Conservation (phyloP, 1,140 invertebrate genomes). For the Leptinotarsa defecta region DNA sequence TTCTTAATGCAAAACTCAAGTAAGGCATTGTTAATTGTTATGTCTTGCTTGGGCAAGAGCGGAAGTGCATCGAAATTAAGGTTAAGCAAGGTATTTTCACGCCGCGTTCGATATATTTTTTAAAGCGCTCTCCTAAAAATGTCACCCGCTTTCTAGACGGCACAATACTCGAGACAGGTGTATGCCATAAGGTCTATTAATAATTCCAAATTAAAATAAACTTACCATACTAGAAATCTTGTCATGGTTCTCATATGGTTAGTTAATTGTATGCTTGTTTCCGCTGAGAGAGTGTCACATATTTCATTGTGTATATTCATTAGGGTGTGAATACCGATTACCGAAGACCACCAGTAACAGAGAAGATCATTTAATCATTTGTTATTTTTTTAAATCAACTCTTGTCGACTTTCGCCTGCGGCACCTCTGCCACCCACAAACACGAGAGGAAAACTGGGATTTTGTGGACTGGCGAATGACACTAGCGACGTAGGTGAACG, state of each 20-base stretch:
- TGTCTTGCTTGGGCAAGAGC: slow-evolving; percentile 5
- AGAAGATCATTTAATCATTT: background rate
- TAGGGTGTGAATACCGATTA: background rate
- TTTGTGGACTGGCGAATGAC: background rate
- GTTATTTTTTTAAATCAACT: background rate
- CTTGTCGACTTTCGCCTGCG: background rate
- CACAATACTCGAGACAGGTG: background rate
- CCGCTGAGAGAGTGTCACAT: background rate
- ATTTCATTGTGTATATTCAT: slow-evolving; percentile 3
- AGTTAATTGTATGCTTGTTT: background rate
- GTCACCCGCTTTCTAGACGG: background rate
- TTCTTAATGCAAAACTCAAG: background rate
- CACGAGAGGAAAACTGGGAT: background rate
- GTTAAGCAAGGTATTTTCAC: background rate
- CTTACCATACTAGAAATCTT: slow-evolving; percentile 2
- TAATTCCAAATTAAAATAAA: slow-evolving; percentile 3
- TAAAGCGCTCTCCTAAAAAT: background rate
- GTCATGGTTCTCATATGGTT: slow-evolving; percentile 6
- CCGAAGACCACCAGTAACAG: background rate
- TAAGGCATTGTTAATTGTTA: slow-evolving; percentile 1
- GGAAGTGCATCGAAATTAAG: slow-evolving; percentile 5
- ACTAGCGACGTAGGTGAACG: background rate
- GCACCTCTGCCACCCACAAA: background rate
- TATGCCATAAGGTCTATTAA: slow-evolving; percentile 5
- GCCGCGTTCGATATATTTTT: background rate